These are phyloP conservation scores for Bombus pascuorum DNA, from an alignment of 1,140 invertebrate genomes.

Conservation along the genomic window DNA sequence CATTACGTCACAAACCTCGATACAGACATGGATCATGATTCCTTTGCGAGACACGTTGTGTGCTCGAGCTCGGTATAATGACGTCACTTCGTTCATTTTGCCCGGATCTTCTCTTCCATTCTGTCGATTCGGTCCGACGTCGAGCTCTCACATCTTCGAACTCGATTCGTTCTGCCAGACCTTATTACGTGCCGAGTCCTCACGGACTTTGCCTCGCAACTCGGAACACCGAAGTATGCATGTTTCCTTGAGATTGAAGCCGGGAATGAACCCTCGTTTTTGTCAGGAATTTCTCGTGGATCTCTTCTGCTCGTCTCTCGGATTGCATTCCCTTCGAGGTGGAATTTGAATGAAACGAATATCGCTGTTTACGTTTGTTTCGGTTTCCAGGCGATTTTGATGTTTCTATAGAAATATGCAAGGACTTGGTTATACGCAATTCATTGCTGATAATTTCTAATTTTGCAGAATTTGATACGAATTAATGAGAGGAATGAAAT, in stretches of 20 bases:
- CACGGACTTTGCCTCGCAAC: background rate
- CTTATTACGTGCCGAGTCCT: background rate
- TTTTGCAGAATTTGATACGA: background rate
- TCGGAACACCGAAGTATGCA: background rate
- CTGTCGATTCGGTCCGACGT: conserved; percentile 1
- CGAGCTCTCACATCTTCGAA: background rate
- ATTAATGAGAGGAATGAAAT: background rate
- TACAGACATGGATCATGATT: background rate
- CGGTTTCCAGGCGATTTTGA: background rate
- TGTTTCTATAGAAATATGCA: background rate
- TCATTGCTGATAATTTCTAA: background rate
- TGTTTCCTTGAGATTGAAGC: conserved; percentile 37
- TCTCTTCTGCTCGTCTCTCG: background rate
- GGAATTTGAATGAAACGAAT: background rate
- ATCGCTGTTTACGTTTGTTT: background rate
- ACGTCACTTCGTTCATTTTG: conserved; percentile 12
- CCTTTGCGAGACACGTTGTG: background rate
- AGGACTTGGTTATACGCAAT: no score
- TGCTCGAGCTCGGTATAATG: background rate
- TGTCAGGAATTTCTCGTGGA: conserved; percentile 10
- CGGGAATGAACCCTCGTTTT: conserved; percentile 20
- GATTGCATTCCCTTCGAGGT: background rate
- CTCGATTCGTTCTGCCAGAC: conserved; percentile 3
- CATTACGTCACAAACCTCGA: conserved; percentile 9
- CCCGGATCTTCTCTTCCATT: background rate